Base-by-base conservation (phyloP, 2,888 invertebrate genomes). In the Tenthredo scrophulariae region DNA sequence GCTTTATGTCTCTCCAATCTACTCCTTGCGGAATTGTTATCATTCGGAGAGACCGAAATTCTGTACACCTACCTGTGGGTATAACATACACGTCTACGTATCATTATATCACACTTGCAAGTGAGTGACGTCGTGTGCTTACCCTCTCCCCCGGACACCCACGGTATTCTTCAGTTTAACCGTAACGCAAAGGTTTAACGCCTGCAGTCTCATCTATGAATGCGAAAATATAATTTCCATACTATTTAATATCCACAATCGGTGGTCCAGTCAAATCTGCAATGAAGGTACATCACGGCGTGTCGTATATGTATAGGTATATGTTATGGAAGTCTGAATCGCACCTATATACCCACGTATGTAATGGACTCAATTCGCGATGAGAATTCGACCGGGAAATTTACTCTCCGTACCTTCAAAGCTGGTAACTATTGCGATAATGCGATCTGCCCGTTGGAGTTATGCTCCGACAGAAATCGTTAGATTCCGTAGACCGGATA, bases 331-430 rank as follows among this genome's bases (percentile, higher is more conserved):
- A 18, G n/a, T 54, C 22, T 62, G 9, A 62, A 67, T 67, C 67
- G 33, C 26, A 33, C 67, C 67, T 7, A 62, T 10, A 62, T 62
- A 62, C 22, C 0, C 2, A 22, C 18, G 18, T 67, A 29, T 33
- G 33, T 18, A 33, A 67, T 29, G 15, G 67, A 67, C 33, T 67
- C 33, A 18, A 33, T 67, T 18, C 33, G 33, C 18, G 3, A n/a
- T 3, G 37, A 18, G 18, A n/a, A 70, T 37, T 70, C 37, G 37
- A 40, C 26, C 70, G 70, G 70, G 29, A 74, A 74, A 74, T 74
- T 43, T 74, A 74, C 43, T 74, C 74, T 43, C 43, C 0, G 54
- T 7, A 74, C 15, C n/a, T 40, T 40, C 5, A 43, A 43, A 74
- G 18, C 13, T 26, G 22, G 43, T 74, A 43, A 43, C 43, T 33